Evolutionary conservation across 2,888 invertebrate species (phyloP).

Genomic region (Drosophila monieri): DNA sequence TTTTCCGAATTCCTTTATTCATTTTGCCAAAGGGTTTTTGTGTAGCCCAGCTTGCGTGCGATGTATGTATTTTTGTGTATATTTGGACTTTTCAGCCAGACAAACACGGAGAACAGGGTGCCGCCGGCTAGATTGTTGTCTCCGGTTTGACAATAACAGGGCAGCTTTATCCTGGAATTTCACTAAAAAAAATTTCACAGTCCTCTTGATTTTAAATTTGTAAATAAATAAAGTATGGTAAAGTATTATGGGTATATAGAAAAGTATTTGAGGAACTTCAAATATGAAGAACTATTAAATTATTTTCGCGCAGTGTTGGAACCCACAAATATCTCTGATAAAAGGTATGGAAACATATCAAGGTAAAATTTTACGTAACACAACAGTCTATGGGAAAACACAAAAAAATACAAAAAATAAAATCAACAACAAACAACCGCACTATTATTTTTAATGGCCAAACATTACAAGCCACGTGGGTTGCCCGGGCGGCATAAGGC

Average conservation of each 20-base stretch:
- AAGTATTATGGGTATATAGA: too few relatives aligned
- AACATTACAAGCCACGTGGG: constrained; percentile 69
- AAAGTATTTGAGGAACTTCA: too few relatives aligned
- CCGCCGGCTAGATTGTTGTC: constrained; percentile 38
- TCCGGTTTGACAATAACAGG: constrained; percentile 49
- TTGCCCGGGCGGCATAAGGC: constrained; percentile 11
- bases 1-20: constrained; percentile 16
- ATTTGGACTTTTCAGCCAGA: constrained; percentile 17
- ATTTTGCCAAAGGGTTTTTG: constrained; percentile 62
- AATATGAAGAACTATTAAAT: background rate
- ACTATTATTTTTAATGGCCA: constrained; percentile 79
- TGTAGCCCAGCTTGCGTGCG: constrained; percentile 21
- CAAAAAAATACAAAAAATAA: constrained; percentile 16
- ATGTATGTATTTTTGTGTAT: constrained; percentile 30
- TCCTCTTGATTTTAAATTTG: background rate
- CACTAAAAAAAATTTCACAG: background rate
- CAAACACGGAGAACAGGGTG: constrained; percentile 7
- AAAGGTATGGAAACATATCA: constrained; percentile 36
- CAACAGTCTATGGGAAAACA: constrained; percentile 26
- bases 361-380: constrained; percentile 48
- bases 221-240: too few relatives aligned
- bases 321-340: constrained; percentile 13
- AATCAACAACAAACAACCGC: constrained; percentile 58
- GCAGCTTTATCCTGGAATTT: background rate
- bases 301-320: constrained; percentile 1